A percentile compares a stretch with the other conserved stretches of the same genome.
These are phyloP conservation scores for Saguinus imperator DNA, from an alignment of 2,113 vertebrate genomes.

Conservation along the genomic window DNA sequence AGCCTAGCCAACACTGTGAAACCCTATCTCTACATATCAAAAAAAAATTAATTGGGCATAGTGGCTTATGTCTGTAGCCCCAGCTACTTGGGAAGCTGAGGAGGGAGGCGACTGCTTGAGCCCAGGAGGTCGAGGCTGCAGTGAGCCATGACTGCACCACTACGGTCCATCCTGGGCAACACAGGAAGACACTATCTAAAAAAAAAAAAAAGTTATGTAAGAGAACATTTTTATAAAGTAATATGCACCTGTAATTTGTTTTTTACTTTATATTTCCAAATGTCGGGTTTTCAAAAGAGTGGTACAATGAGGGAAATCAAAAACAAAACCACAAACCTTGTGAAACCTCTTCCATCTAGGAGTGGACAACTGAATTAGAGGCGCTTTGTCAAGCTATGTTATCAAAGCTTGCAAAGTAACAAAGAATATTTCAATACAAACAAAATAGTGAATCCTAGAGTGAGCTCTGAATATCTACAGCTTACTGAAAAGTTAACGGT, in stretches of 20 bases:
- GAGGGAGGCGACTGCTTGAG: background rate
- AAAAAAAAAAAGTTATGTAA: background rate
- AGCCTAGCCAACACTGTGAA: background rate
- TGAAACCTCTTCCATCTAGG: background rate
- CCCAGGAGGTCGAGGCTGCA: background rate
- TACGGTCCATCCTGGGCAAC: background rate
- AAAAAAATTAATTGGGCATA: background rate
- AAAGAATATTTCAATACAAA: conserved; percentile 29
- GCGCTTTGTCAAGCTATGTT: background rate
- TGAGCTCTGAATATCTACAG: background rate
- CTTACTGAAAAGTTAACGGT: background rate
- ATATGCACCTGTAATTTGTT: background rate
- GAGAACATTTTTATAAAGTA: background rate
- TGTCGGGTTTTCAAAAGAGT: background rate
- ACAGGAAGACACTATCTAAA: background rate
- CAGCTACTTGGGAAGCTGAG: background rate
- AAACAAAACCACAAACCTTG: background rate
- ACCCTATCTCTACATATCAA: background rate
- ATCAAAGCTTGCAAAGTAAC: background rate
- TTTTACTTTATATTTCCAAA: conserved; percentile 18
- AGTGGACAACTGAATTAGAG: background rate
- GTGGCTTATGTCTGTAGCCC: background rate
- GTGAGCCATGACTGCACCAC: background rate
- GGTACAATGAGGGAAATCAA: background rate
- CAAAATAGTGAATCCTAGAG: background rate